Evolutionary conservation across 2,797 vertebrate species (phyloP).

Genomic region (Takifugu ocellatus): DNA sequence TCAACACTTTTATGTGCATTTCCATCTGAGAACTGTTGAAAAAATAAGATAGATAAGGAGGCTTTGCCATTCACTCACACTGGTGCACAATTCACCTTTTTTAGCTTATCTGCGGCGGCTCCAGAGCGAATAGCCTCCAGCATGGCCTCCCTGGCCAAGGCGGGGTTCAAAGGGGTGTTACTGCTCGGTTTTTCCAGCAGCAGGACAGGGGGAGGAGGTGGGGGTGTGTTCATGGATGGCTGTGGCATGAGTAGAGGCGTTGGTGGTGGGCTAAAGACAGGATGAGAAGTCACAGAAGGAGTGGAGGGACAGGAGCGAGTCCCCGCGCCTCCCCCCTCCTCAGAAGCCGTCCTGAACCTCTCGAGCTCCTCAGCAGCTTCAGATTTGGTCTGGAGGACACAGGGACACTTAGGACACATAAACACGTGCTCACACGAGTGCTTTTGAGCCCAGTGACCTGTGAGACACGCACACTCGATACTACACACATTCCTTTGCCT

Average conservation of each 20-base stretch:
- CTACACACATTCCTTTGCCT: background rate
- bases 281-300: slow-evolving; percentile 26
- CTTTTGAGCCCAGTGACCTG: background rate
- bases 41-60: slow-evolving; percentile 1
- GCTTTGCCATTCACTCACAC: no score
- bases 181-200: slow-evolving; percentile 38
- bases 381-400: slow-evolving; percentile 79
- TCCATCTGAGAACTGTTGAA: slow-evolving; percentile 5
- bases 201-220: slow-evolving; percentile 43
- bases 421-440: slow-evolving; percentile 20
- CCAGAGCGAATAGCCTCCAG: slow-evolving; percentile 93
- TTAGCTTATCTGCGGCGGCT: slow-evolving; percentile 82
- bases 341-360: slow-evolving; percentile 57
- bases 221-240: slow-evolving; percentile 28
- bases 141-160: slow-evolving; percentile 79
- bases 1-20: background rate
- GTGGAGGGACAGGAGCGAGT: slow-evolving; percentile 14
- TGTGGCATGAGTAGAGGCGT: slow-evolving; percentile 16
- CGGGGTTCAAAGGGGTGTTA: slow-evolving; percentile 44
- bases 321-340: slow-evolving; percentile 28
- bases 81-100: slow-evolving; percentile 78
- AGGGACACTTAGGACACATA: slow-evolving; percentile 19
- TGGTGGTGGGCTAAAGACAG: slow-evolving; percentile 36
- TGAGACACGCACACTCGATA: background rate
- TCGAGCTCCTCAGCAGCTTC: slow-evolving; percentile 81